Conservation (phyloP, 2,888 invertebrate species). For the Caenorhabditis sp. region DNA sequence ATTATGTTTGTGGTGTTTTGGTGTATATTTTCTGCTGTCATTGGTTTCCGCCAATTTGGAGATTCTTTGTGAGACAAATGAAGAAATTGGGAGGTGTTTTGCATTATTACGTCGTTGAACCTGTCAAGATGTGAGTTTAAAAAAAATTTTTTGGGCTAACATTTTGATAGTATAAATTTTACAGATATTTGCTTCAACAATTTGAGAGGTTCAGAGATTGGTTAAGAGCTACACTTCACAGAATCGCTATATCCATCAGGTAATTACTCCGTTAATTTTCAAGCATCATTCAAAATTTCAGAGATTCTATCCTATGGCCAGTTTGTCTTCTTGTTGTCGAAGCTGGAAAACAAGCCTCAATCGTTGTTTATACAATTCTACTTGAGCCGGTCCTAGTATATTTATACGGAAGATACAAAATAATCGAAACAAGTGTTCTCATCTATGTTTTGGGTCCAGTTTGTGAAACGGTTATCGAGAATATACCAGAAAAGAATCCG, state of each 20-base stretch:
- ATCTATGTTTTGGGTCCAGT: slow-evolving; percentile 67
- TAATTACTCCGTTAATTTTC: background rate
- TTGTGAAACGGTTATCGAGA: slow-evolving; percentile 58
- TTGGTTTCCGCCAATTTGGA: slow-evolving; percentile 51
- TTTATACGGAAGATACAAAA: slow-evolving; percentile 50
- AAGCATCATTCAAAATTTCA: slow-evolving; percentile 22
- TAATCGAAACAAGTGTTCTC: slow-evolving; percentile 40
- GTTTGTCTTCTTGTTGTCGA: slow-evolving; percentile 51
- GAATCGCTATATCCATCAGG: slow-evolving; percentile 43
- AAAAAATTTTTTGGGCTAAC: background rate
- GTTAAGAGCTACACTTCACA: slow-evolving; percentile 42
- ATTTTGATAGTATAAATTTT: background rate
- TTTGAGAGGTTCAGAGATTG: slow-evolving; percentile 42
- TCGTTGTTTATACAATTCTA: slow-evolving; percentile 31
- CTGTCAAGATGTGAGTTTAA: slow-evolving; percentile 23
- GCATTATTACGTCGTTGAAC: slow-evolving; percentile 30
- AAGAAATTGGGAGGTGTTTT: slow-evolving; percentile 26
- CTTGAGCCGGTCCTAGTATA: slow-evolving; percentile 49
- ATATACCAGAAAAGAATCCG: slow-evolving; percentile 67
- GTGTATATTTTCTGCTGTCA: slow-evolving; percentile 56
- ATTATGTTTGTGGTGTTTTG: slow-evolving; percentile 52
- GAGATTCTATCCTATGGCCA: slow-evolving; percentile 64
- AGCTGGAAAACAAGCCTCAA: slow-evolving; percentile 25
- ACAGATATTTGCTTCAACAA: slow-evolving; percentile 30
- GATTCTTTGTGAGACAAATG: slow-evolving; percentile 35